Base-by-base conservation (phyloP, 2,797 vertebrate genomes). In the Neosilurus mollespiculum region DNA sequence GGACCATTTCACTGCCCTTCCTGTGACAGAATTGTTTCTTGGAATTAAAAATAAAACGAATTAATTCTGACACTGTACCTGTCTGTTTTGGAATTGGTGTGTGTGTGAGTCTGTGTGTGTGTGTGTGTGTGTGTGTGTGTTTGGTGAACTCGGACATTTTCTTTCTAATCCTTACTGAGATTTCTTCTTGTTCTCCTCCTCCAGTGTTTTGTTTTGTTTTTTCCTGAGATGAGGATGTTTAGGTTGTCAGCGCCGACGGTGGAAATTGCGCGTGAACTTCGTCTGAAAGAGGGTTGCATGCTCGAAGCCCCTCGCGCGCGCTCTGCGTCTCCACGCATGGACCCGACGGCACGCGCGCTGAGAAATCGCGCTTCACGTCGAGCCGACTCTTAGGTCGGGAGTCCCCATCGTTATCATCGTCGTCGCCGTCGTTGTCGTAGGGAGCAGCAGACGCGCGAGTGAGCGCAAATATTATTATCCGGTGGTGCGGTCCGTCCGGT, bases 381-480 rank as follows among this genome's bases (percentile, higher is more conserved):
- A 77, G 75, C 30, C 30, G 43, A 43, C 4, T 80, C 49, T 80
- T 18, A 22, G 65, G 4, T 69, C 66, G 30, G 80, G 66, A 69
- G 16, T 67, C 65, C 10, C 53, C 6, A 24, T 24, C 49, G 7
- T 10, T 0, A 56, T 18, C 16, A 30, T 16, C 8, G 24, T 26
- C n/a, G 56, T 18, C 56, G 56, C 14, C 43, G 43, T 8, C 43
- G 43, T 43, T 43, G 4, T 43, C 4, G 43, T 4, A n/a, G 49
- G 51, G n/a, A n/a, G 51, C 69, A 53, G 72, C 34, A 43, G 26
- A 26, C 53, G 88, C 90, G 80, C 88, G 90, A 91, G 93, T 89
- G 92, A 91, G 89, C 94, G 91, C 87, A 91, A 86, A 89, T 86
- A 93, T 90, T 88, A 91, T 75, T 78, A 86, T 85, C 83, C 34